A percentile compares a stretch with the other conserved stretches of the same genome.
These are phyloP conservation scores for Harmothoe impar DNA, from an alignment of 2,888 invertebrate species.

Conservation along the genomic window DNA sequence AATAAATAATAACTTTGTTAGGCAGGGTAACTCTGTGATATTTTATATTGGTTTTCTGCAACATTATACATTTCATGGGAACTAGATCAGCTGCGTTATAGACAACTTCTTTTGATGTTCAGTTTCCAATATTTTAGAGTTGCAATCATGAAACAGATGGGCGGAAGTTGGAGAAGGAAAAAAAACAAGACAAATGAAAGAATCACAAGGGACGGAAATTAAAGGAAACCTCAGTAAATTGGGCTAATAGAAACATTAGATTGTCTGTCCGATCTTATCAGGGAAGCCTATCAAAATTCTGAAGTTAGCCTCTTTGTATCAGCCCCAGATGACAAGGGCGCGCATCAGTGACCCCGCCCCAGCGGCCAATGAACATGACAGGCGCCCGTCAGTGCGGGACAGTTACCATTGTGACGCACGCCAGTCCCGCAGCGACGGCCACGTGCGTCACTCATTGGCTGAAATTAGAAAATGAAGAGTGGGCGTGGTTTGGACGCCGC, in stretches of 20 bases:
- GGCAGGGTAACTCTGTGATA: too few relatives aligned
- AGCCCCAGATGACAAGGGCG: background rate
- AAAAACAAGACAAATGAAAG: background rate
- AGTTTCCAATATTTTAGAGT: background rate
- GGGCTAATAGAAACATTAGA: slow-evolving; percentile 51
- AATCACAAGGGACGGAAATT: slow-evolving; percentile 19
- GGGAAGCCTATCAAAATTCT: background rate
- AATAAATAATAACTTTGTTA: too few relatives aligned
- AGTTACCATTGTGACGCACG: background rate
- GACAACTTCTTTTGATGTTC: background rate
- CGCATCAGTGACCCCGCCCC: slow-evolving; percentile 20
- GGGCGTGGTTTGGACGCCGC: slow-evolving; percentile 35
- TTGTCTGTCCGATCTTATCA: slow-evolving; percentile 3
- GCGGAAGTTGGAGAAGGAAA: background rate
- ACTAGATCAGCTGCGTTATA: background rate
- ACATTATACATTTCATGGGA: background rate
- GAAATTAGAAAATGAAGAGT: slow-evolving; percentile 56
- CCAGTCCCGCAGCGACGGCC: slow-evolving; percentile 37
- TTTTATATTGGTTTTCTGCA: too few relatives aligned
- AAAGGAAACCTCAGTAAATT: background rate
- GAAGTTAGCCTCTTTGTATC: slow-evolving; percentile 20
- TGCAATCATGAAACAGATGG: background rate
- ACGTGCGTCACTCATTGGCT: slow-evolving; percentile 31
- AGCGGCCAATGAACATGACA: slow-evolving; percentile 5
- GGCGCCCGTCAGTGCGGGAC: slow-evolving; percentile 48